phyloP scores from a whole-genome alignment of 2,113 vertebrate genomes.

The Aleadryas rufinucha region DNA sequence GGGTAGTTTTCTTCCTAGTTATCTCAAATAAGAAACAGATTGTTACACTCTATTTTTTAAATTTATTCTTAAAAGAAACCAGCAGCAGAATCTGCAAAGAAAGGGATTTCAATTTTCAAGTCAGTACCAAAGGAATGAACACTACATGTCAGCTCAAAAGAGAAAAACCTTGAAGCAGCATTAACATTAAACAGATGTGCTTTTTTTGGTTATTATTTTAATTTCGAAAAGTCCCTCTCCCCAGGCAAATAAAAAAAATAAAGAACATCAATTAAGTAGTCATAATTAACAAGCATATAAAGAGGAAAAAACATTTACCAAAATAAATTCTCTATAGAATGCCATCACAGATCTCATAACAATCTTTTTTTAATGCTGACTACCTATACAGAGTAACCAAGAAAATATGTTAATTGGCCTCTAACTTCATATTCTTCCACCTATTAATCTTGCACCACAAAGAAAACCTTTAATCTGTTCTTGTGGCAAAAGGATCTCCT shows the following conservation, averaged over 20 bases:
- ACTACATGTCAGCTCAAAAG: background rate
- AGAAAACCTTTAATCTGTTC: background rate
- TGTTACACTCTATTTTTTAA: accelerated
- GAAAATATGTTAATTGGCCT: background rate
- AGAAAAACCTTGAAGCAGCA: background rate
- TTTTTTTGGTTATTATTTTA: background rate
- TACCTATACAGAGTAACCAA: background rate
- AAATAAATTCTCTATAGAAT: background rate
- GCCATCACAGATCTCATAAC: background rate
- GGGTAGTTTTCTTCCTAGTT: background rate
- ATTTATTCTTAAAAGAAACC: background rate
- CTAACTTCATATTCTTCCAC: background rate
- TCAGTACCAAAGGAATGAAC: background rate
- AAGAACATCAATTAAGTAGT: background rate
- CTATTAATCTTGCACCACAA: background rate
- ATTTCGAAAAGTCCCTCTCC: background rate
- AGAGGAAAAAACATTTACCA: background rate
- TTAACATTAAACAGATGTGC: background rate
- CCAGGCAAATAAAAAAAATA: background rate
- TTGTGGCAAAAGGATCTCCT: background rate
- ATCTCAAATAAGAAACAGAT: background rate
- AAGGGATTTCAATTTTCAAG: background rate
- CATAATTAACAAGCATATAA: background rate
- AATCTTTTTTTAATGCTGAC: background rate
- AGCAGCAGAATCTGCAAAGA: background rate